Base-by-base conservation (phyloP, 2,888 invertebrate genomes). In the Melitaea athalia region DNA sequence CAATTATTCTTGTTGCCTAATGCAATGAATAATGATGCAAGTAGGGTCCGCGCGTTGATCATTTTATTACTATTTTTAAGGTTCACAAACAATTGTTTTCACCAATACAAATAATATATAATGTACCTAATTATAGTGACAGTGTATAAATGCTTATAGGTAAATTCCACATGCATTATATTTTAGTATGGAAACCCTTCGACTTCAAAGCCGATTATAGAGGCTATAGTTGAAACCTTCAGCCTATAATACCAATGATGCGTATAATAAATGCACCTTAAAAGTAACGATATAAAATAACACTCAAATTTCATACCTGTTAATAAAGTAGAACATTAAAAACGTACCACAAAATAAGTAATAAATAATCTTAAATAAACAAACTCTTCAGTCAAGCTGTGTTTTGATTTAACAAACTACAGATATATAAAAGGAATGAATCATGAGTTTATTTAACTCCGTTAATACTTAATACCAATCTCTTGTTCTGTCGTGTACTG, bases 1-100 rank as follows among this genome's bases (percentile, higher is more conserved):
- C 63, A 60, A 66, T 71, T 49, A 67, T 88, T 88, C 86, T 81
- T 86, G 87, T 79, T 75, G 62, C 53, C 80, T 81, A 79, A 84
- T 84, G 84, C 83, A 85, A 85, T n/a, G n/a, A n/a, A n/a, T 73
- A 69, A 78, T 85, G 79, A 84, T 83, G 78, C 76, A 38, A 1
- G 8, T 7, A 7, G 38, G 5, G 4, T 38, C 38, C 38, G 8
- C 38, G 4, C 8, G 38, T 38, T 38, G 38, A 38, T 24, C 24
- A 24, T 24, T 24, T 24, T 24, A 24, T 24, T 3, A 24, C 24
- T 24, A 24, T 24, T 24, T 24, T 24, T 24, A 24, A 24, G 24
- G 24, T 24, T 24, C 24, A 24, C 24, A 1, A 24, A 24, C 24
- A 24, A 24, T 24, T 24, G 24, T 24, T 24, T 24, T 24, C 24